These are phyloP conservation scores for Tolmerus cingulatus DNA, from an alignment of 2,888 invertebrate genomes.

Conservation along the genomic window DNA sequence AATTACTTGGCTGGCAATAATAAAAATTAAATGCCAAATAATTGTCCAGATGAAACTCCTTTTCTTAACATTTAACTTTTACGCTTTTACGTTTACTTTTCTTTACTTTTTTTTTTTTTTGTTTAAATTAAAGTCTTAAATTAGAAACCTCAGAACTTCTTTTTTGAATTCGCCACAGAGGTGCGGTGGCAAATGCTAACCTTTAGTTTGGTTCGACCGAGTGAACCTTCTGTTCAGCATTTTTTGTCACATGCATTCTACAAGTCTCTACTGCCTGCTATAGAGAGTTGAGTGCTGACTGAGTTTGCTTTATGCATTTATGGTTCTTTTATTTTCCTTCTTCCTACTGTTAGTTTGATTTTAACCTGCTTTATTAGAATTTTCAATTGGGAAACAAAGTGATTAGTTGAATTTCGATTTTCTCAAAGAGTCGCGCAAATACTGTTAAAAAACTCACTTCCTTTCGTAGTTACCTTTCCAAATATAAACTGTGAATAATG, in stretches of 20 bases:
- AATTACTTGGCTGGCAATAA: slow-evolving; percentile 40
- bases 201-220: neutral
- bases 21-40: slow-evolving; percentile 29
- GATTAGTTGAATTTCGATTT: neutral
- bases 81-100: neutral
- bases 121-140: slow-evolving; percentile 38
- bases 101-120: neutral
- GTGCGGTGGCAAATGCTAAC: slow-evolving; percentile 33
- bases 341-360: neutral
- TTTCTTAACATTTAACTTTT: slow-evolving; percentile 12
- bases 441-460: slow-evolving; percentile 9
- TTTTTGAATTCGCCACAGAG: slow-evolving; percentile 39
- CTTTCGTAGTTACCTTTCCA: neutral
- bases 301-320: neutral
- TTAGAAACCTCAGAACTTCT: slow-evolving; percentile 41
- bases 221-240: slow-evolving; percentile 22
- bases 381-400: neutral
- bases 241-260: slow-evolving; percentile 45
- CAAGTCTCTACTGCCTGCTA: slow-evolving; percentile 50
- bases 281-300: slow-evolving; percentile 49
- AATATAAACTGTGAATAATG: neutral
- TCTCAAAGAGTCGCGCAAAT: slow-evolving; percentile 10
- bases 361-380: neutral
- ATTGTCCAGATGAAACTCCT: slow-evolving; percentile 22
- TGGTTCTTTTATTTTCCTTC: neutral